Evolutionary conservation across 1,140 invertebrate species (phyloP), one percentile per base, ranked within the genome.

Genomic region (Meteorus sp.): DNA sequence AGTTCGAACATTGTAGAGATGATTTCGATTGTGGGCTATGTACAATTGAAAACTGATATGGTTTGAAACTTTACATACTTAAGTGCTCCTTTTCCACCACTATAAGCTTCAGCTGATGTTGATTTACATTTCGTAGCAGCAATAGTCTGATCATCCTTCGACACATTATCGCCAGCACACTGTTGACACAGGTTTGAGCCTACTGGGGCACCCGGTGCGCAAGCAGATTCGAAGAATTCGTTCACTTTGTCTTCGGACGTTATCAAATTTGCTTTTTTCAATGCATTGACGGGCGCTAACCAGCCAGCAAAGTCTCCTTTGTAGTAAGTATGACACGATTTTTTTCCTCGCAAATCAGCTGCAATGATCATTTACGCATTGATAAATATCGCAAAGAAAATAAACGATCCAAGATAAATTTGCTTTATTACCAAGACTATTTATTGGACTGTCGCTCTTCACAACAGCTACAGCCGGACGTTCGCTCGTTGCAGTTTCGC

Each of bases 381-480:
- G 37, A 50, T 51, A 53, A 9, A 37, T n/a, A n/a, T n/a, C n/a
- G n/a, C n/a, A n/a, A n/a, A n/a, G n/a, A n/a, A n/a, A 8, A 8
- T 45, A 20, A 55, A 43, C 17, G n/a, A 23, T 56, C 2, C 5
- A 37, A 17, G 22, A 45, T 29, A 29, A 41, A 3, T 17, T 48
- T 2, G 31, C 8, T 4, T 19, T 39, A 20, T 44, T 56, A 70
- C 70, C 62, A 0, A 74, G 35, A 44, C 3, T 58, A 44, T 60
- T 73, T 17, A 81, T 72, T 6, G 74, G 54, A 6, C 78, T 81
- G 9, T 71, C 70, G 13, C 80, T 80, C 59, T 78, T 83, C 0
- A 86, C 73, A 0, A 89, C 83, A 11, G 86, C 87, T 1, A 90
- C 84, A 0, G 83, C 78, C 39, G 82, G 81, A 79, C 44, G 81